phyloP scores from a whole-genome alignment of 2,113 vertebrate species.

The Eira barbara region DNA sequence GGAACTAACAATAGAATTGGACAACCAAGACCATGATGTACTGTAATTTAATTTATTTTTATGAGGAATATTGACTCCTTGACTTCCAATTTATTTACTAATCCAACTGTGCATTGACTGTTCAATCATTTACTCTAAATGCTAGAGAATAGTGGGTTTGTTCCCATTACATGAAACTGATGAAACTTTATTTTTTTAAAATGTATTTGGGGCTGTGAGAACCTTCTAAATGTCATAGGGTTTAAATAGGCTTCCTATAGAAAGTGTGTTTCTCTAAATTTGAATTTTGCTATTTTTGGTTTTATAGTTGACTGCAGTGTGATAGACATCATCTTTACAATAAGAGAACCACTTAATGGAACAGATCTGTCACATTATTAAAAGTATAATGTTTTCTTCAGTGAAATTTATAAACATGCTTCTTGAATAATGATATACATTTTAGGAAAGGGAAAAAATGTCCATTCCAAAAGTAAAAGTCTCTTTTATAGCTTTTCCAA shows the following conservation, averaged over 20 bases:
- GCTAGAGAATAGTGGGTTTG: slow-evolving; percentile 73
- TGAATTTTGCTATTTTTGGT: slow-evolving; percentile 62
- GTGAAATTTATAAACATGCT: slow-evolving; percentile 44
- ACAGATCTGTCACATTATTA: background rate
- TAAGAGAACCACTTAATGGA: slow-evolving; percentile 37
- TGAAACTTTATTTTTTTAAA: slow-evolving; percentile 73
- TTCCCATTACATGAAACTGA: slow-evolving; percentile 73
- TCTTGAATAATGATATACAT: background rate
- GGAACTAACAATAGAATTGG: slow-evolving; percentile 81
- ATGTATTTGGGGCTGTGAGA: slow-evolving; percentile 64
- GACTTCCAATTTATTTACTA: slow-evolving; percentile 75
- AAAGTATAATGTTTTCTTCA: slow-evolving; percentile 7
- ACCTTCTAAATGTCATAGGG: slow-evolving; percentile 48
- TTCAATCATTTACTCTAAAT: slow-evolving; percentile 79
- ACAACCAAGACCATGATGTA: slow-evolving; percentile 86
- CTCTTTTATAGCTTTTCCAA: slow-evolving; percentile 44
- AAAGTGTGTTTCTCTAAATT: slow-evolving; percentile 62
- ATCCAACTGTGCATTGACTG: slow-evolving; percentile 76
- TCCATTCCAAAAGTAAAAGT: slow-evolving; percentile 48
- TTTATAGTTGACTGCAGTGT: slow-evolving; percentile 46
- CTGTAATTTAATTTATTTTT: slow-evolving; percentile 79
- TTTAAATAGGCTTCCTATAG: slow-evolving; percentile 73
- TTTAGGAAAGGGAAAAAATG: slow-evolving; percentile 15
- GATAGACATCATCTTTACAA: background rate
- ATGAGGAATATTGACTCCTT: slow-evolving; percentile 74